phyloP scores from a whole-genome alignment of 2,888 invertebrate genomes.

The Agriopis aurantiaria region DNA sequence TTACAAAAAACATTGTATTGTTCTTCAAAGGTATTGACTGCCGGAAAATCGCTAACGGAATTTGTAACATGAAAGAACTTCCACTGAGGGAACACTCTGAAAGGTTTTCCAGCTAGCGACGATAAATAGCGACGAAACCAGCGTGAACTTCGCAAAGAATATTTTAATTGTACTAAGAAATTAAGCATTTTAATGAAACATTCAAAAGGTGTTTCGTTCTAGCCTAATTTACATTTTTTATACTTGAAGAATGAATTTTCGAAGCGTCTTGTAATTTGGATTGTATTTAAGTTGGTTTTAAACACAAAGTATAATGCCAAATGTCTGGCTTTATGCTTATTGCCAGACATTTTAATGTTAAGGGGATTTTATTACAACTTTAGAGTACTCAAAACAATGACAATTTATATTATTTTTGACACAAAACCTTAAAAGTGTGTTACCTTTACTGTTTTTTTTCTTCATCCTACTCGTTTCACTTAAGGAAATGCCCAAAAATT shows the following conservation, averaged over 20 bases:
- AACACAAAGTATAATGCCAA: not conserved
- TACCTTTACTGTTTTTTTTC: no score
- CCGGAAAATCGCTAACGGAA: constrained; percentile 33
- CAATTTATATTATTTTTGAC: no score
- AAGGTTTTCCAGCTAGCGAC: constrained; percentile 24
- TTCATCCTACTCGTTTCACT: no score
- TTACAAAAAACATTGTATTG: constrained; percentile 27
- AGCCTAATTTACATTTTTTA: constrained; percentile 23
- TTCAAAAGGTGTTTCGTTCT: constrained; percentile 20
- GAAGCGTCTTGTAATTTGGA: constrained; percentile 7
- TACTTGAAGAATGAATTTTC: constrained; percentile 19
- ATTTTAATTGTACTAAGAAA: constrained; percentile 42
- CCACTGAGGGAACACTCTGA: constrained; percentile 16
- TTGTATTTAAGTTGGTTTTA: not conserved
- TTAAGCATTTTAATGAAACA: constrained; percentile 39
- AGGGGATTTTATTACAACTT: no score
- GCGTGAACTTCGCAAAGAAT: constrained; percentile 31
- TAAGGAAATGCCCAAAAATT: no score
- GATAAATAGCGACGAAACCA: constrained; percentile 29
- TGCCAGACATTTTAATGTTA: not conserved
- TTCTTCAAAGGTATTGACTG: constrained; percentile 25
- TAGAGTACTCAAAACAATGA: no score
- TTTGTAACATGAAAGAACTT: constrained; percentile 31
- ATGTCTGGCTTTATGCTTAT: not conserved
- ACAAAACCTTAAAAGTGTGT: no score